Evolutionary conservation across 2,888 invertebrate species (phyloP), one percentile per base, ranked within the genome.

Genomic region (Campoplex nolae): DNA sequence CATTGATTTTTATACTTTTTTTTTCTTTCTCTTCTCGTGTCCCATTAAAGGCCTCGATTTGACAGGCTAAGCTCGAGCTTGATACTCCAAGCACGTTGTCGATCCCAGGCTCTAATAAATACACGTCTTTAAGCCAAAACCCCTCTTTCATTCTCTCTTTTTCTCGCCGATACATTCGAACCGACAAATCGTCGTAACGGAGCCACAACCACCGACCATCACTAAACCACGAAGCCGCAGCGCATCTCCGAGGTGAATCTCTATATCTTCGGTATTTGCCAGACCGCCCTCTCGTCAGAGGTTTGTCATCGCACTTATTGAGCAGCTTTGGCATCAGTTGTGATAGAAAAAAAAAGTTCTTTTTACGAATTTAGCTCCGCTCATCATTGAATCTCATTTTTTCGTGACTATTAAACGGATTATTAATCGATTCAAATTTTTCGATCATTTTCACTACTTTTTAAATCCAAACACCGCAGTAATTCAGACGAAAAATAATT

Each of bases 51-150:
- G 32, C 23, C n/a, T 42, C 18, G 48, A 65, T 16, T 75, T 48
- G 32, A 75, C 35, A 56, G 56, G 38, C 32, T 73, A 51, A 32
- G n/a, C 23, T 8, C 6, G 18, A 74, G 71, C 38, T 56, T 70
- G 86, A 79, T 79, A 56, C 80, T 73, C 71, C 54, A 65, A 68
- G 68, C 38, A 54, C 62, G 65, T 28, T 74, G 54, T 74, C 38
- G 54, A 78, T 58, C 73, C 77, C 78, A 83, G 86, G 88, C 90
- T 89, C 87, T 91, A 89, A 90, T 91, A 90, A 90, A 90, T 89
- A 84, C 88, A 85, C 90, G 90, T 88, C 88, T 88, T 90, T 88
- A 89, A 90, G 88, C 89, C 78, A 83, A 67, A 56, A 11, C 35
- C 32, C 54, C 4, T 58, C 13, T 32, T 62, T 62, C 16, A 13